A percentile compares a stretch with the other conserved stretches of the same genome.
Evolutionary conservation across 2,888 invertebrate species (phyloP).

Genomic region (Drosophila helvetica): DNA sequence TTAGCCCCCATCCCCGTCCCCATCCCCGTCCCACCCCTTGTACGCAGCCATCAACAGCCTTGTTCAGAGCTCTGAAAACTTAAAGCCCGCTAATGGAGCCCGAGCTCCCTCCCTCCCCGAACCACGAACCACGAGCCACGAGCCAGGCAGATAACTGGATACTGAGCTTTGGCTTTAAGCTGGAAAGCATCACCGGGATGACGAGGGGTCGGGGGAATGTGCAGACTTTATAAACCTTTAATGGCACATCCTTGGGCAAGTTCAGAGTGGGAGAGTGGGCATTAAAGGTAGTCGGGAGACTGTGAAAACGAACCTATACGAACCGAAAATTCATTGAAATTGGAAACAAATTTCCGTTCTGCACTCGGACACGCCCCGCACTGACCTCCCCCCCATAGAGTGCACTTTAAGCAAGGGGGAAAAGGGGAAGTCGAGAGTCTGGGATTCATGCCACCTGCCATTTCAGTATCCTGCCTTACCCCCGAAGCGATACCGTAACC

Average conservation of each 20-base stretch:
- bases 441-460: slow-evolving; percentile 27
- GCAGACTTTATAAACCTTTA: background rate
- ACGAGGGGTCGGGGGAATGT: background rate
- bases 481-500: background rate
- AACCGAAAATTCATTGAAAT: background rate
- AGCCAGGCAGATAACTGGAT: background rate
- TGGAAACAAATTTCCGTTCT: background rate
- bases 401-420: background rate
- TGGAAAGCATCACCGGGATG: slow-evolving; percentile 24
- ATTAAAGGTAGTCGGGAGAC: too few species aligned
- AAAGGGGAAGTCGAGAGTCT: slow-evolving; percentile 1
- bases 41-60: slow-evolving; percentile 2
- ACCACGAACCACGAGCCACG: too few species aligned
- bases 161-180: slow-evolving; percentile 40
- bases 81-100: slow-evolving; percentile 36
- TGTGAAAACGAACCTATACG: too few species aligned
- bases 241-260: background rate
- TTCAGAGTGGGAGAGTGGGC: background rate
- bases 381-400: background rate
- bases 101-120: background rate
- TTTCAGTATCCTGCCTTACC: background rate
- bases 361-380: background rate
- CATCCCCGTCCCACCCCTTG: background rate
- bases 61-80: slow-evolving; percentile 23
- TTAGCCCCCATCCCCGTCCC: background rate